Conservation (phyloP, 1,140 invertebrate genomes). For the Trichonephila clavipes region DNA sequence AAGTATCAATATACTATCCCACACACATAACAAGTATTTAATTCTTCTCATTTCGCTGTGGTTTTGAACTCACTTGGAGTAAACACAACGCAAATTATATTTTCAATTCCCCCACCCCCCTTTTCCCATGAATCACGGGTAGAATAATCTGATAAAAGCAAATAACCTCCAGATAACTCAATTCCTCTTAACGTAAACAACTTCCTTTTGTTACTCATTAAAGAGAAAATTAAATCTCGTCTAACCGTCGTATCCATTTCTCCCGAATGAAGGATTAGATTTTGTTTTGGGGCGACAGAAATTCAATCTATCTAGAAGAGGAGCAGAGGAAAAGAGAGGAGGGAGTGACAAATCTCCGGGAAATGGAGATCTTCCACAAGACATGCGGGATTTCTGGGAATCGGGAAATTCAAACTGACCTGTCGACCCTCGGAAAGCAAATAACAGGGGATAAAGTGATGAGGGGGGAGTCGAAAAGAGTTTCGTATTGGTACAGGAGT, state of each 20-base stretch:
- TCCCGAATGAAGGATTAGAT: background rate
- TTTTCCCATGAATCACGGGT: too few relatives aligned
- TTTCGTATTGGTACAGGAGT: background rate
- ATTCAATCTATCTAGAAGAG: background rate
- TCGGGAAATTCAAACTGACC: constrained; percentile 27
- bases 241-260: background rate
- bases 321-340: background rate
- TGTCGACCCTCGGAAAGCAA: background rate
- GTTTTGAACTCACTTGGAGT: too few relatives aligned
- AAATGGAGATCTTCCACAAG: background rate
- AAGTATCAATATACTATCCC: too few relatives aligned
- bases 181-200: background rate
- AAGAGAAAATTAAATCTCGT: background rate
- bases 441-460: background rate
- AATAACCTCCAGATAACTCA: background rate
- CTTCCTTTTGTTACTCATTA: background rate
- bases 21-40: too few relatives aligned
- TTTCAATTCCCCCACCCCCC: too few relatives aligned
- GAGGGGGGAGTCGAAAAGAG: background rate
- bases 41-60: too few relatives aligned
- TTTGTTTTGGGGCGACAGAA: background rate
- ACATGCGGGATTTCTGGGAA: constrained; percentile 3
- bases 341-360: background rate
- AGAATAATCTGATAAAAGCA: too few relatives aligned
- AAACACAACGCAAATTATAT: too few relatives aligned